Base-by-base conservation (phyloP, 2,888 invertebrate species). In the Halictus ligatus region DNA sequence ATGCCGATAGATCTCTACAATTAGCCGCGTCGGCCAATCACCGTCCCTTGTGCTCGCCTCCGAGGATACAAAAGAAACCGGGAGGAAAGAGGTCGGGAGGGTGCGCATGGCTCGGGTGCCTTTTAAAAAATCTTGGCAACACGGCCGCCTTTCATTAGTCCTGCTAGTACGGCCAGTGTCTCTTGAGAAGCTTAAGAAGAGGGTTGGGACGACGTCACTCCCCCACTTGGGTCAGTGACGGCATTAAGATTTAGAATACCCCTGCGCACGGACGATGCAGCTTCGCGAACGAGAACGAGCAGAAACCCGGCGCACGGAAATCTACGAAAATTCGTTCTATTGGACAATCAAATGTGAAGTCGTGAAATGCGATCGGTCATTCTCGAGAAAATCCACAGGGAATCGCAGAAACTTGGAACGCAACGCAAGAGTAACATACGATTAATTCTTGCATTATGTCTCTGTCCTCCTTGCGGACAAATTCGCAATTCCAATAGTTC, bases 1-100 rank as follows among this genome's bases (percentile, higher is more conserved):
- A 82, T 83, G 54, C 80, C 88, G 82, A 84, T 85, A 83, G 84
- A 86, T 82, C 78, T 84, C 75, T 86, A 89, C 92, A 93, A 92
- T 93, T 92, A 93, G 92, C 88, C 86, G 69, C 88, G 86, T 90
- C 90, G 91, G 91, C 93, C 92, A 93, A 93, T 93, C 93, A 93
- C 90, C 87, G 86, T 86, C 89, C 82, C 91, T 93, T 93, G 91
- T 92, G 89, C 86, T 87, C 89, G 85, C 82, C 90, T 84, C 80
- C 82, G 89, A 85, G 69, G 84, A 83, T 85, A 90, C 91, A 91
- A 90, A 91, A 90, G 90, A 89, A 88, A 90, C 85, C 83, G 87
- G 89, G 84, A 86, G 84, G 88, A 87, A 85, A 74, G 84, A 80
- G 80, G 83, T 84, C 85, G 82, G 84, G 73, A 80, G 76, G 83